Conservation (phyloP, 2,888 invertebrate genomes). For the Protula sp. region DNA sequence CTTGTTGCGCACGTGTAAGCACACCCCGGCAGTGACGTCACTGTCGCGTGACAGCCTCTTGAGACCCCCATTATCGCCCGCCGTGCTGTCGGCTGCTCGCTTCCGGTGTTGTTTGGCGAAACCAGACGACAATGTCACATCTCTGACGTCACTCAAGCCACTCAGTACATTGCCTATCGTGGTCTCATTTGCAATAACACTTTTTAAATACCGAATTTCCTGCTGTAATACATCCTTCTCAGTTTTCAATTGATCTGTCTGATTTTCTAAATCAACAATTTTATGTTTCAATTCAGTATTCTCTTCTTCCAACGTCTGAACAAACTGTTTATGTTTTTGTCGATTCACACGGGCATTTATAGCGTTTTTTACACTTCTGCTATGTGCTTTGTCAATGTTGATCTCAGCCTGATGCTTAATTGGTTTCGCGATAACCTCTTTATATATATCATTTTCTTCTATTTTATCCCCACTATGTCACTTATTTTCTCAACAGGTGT, state of each 20-base stretch:
- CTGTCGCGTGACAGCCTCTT: neutral
- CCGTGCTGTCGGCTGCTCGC: neutral
- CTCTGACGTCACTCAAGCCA: neutral
- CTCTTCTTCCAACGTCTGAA: conserved; percentile 2
- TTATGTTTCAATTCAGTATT: neutral
- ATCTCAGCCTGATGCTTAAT: neutral
- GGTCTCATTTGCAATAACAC: conserved; percentile 2
- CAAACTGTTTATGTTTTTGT: conserved; percentile 2
- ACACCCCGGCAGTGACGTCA: conserved; percentile 1
- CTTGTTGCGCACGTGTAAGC: conserved; percentile 1
- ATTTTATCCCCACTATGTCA: no score
- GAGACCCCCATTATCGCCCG: neutral
- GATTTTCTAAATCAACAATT: neutral
- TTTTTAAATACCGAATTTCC: conserved; percentile 4
- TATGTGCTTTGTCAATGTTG: neutral
- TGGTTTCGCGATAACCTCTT: neutral
- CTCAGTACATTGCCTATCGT: neutral
- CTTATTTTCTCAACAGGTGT: no score
- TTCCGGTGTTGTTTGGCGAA: neutral
- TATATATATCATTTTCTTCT: no score
- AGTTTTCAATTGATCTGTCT: neutral
- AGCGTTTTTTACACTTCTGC: neutral
- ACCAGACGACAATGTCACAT: neutral
- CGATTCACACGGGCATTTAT: conserved; percentile 6
- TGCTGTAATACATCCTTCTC: neutral